A percentile compares a stretch with the other conserved stretches of the same genome.
phyloP scores from a whole-genome alignment of 2,113 vertebrate genomes.

The Ageneiosus marmoratus region DNA sequence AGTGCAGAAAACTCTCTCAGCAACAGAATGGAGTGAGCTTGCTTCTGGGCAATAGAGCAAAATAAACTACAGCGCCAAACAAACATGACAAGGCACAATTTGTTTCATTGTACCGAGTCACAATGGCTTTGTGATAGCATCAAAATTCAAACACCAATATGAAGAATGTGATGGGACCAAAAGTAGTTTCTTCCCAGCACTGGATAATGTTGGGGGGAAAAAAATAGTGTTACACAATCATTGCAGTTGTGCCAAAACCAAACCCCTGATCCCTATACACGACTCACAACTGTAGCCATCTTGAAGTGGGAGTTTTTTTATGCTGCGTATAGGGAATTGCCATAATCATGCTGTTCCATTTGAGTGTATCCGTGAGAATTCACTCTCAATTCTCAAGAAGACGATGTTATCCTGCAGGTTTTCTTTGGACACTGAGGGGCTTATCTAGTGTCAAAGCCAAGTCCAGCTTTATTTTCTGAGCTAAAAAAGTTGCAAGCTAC shows the following conservation, averaged over 20 bases:
- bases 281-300: constrained; percentile 12
- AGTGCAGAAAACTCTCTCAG: constrained; percentile 7
- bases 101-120: background rate
- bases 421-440: constrained; percentile 20
- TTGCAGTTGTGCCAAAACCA: constrained; percentile 17
- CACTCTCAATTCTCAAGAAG: constrained; percentile 17
- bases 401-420: constrained; percentile 27
- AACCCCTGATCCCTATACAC: background rate
- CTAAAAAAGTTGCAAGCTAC: constrained; percentile 4
- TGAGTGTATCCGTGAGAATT: background rate
- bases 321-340: constrained; percentile 5
- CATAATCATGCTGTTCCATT: background rate
- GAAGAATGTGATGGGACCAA: constrained; percentile 6
- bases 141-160: too few species aligned
- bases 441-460: constrained; percentile 26
- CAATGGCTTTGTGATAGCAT: background rate
- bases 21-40: background rate
- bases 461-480: constrained; percentile 7
- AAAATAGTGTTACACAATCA: constrained; percentile 19
- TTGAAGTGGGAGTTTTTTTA: constrained; percentile 8
- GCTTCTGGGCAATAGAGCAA: background rate
- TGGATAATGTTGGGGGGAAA: background rate
- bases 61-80: background rate
- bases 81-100: background rate
- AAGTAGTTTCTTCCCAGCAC: constrained; percentile 29